Base-by-base conservation (phyloP, 2,888 invertebrate genomes). In the Linnaemya tessellans region DNA sequence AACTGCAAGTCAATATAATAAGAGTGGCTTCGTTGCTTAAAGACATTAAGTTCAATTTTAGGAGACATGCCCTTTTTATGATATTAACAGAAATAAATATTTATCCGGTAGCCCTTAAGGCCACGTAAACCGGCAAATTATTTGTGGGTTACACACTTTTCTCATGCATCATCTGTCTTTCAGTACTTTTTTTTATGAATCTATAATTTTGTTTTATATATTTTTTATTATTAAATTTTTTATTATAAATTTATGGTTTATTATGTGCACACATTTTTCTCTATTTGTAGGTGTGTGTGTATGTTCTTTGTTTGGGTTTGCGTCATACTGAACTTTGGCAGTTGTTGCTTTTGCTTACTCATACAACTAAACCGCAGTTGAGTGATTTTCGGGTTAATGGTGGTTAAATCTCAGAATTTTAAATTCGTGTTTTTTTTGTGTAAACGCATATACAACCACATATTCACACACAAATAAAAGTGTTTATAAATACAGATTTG, bases 341-440 rank as follows among this genome's bases (percentile, higher is more conserved):
- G 74, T 78, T 84, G 80, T 81, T 84, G 84, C 80, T 67, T 81
- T 58, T 35, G 7, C 51, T 68, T 41, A 10, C 51, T 68, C 49
- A 56, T 38, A 38, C 46, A 65, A 43, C 18, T 18, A 58, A 81
- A 85, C 81, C 79, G 54, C 75, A 71, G 54, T 71, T 85, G 85
- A 82, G 79, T 85, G 79, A 85, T 75, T 85, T 80, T 82, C 65
- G 77, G 38, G 49, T 71, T 82, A 49, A 20, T 41, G 25, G 56
- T 68, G 73, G 84, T 77, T 81, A 64, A 67, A 70, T 41, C 41
- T 49, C 64, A 58, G 51, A 54, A 64, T 56, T 68, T 81, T 82
- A 71, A 78, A 81, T 78, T 74, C 49, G 60, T 64, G 84, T 78
- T 70, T 78, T 30, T 80, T 54, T n/a, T n/a, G n/a, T 18, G 30